These are phyloP conservation scores for Marmota monax DNA, from an alignment of 2,113 vertebrate genomes.

Conservation along the genomic window DNA sequence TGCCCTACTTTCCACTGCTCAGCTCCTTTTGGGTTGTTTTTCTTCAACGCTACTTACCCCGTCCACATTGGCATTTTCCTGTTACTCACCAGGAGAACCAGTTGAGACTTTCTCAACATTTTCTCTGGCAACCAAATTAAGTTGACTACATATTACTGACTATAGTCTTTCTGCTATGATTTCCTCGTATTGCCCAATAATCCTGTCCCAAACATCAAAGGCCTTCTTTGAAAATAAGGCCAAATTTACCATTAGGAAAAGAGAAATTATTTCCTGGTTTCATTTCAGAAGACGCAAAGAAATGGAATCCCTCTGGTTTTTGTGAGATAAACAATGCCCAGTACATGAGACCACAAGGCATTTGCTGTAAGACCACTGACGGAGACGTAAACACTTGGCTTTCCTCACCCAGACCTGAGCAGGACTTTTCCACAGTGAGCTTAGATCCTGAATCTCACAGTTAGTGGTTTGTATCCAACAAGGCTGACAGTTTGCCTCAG, in stretches of 20 bases:
- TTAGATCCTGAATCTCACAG: background rate
- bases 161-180: constrained; percentile 76
- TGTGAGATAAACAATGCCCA: constrained; percentile 80
- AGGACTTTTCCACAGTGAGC: background rate
- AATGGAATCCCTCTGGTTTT: constrained; percentile 77
- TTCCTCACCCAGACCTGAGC: constrained; percentile 30
- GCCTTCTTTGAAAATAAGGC: constrained; percentile 87
- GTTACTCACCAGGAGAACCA: constrained; percentile 35
- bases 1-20: background rate
- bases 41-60: background rate
- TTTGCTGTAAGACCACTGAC: constrained; percentile 77
- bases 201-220: constrained; percentile 84
- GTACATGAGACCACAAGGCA: constrained; percentile 81
- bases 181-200: constrained; percentile 81
- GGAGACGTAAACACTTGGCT: constrained; percentile 78
- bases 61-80: background rate
- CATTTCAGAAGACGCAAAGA: constrained; percentile 87
- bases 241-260: constrained; percentile 85
- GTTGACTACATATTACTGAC: constrained; percentile 75
- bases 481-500: background rate
- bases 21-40: constrained; percentile 5
- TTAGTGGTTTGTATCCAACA: background rate
- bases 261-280: constrained; percentile 85
- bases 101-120: constrained; percentile 78
- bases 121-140: constrained; percentile 84